These are phyloP conservation scores for Oxyura jamaicensis DNA, from an alignment of 2,113 vertebrate species.

Conservation along the genomic window DNA sequence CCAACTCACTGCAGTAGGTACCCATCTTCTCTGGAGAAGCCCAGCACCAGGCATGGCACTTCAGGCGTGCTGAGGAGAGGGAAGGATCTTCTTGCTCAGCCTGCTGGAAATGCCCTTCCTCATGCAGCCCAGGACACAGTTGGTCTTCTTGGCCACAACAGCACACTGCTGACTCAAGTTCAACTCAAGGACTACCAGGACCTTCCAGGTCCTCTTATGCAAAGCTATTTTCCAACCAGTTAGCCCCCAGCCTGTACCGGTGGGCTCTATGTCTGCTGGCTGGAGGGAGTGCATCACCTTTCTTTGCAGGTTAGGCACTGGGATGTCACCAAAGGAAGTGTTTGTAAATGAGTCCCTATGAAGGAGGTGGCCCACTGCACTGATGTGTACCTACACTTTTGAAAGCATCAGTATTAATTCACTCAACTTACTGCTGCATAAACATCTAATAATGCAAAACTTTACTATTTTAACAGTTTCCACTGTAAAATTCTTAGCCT, in stretches of 20 bases:
- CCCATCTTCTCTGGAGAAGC: neutral
- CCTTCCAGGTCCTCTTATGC: neutral
- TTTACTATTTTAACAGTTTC: neutral
- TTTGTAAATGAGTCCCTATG: fast-evolving
- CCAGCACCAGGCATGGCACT: neutral
- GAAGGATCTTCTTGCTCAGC: no score
- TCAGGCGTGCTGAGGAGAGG: neutral
- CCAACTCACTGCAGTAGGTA: neutral
- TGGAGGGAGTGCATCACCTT: neutral
- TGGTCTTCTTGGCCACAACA: neutral
- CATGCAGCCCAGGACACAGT: no score
- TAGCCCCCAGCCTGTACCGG: neutral
- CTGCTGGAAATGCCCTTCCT: neutral
- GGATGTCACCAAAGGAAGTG: neutral
- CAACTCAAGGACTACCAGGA: neutral
- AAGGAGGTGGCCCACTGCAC: neutral
- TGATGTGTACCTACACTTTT: neutral
- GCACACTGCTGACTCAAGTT: fast-evolving
- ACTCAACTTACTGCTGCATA: neutral
- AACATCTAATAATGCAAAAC: neutral
- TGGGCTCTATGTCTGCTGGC: neutral
- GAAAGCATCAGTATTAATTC: neutral
- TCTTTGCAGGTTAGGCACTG: neutral
- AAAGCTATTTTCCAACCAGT: neutral
- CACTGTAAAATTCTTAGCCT: neutral